These are phyloP conservation scores for Seriola rivoliana DNA, from an alignment of 2,113 vertebrate species.

Conservation along the genomic window DNA sequence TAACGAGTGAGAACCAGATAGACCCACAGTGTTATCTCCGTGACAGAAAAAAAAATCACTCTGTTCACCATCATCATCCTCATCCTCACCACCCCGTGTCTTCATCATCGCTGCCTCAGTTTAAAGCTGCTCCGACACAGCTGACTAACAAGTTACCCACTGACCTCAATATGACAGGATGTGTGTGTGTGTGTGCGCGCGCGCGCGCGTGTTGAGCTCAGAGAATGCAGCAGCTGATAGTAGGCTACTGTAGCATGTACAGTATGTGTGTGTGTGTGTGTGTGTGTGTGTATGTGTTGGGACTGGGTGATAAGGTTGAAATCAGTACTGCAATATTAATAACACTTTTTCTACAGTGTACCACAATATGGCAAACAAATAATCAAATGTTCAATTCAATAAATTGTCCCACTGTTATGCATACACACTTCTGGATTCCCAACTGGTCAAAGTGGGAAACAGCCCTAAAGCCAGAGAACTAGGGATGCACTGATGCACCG, in stretches of 20 bases:
- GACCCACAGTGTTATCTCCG: conserved; percentile 22
- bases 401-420: too few relatives aligned
- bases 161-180: conserved; percentile 65
- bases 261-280: not conserved
- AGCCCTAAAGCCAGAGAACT: not conserved
- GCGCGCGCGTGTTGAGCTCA: conserved; percentile 10
- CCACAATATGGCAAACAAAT: too few relatives aligned
- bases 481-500: too few relatives aligned
- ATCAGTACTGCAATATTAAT: too few relatives aligned
- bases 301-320: too few relatives aligned
- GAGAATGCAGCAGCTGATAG: not conserved
- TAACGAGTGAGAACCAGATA: conserved; percentile 79
- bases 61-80: conserved; percentile 29
- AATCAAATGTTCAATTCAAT: too few relatives aligned
- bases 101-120: conserved; percentile 16
- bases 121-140: conserved; percentile 29
- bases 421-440: not conserved
- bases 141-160: conserved; percentile 61
- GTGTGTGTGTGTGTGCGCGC: conserved; percentile 9
- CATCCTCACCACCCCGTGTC: conserved; percentile 16
- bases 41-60: not conserved
- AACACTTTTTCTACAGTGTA: too few relatives aligned
- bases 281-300: not conserved
- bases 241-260: not conserved
- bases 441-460: not conserved